Evolutionary conservation across 2,113 vertebrate species (phyloP).

Genomic region (Todiramphus saurophagus): DNA sequence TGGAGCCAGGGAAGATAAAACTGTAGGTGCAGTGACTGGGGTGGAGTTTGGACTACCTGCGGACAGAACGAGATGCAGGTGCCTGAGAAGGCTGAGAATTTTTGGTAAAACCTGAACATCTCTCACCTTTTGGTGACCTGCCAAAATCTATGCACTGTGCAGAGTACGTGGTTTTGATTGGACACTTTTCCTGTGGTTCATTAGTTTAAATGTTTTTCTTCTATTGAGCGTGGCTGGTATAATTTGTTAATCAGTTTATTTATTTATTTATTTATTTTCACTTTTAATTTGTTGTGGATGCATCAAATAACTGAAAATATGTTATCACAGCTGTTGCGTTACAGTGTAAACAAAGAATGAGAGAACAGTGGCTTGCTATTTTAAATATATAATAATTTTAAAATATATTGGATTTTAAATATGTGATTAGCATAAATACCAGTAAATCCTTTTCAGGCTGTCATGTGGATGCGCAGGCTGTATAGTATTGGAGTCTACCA

Average conservation of each 20-base stretch:
- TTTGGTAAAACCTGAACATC: neutral
- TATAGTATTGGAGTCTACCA: neutral
- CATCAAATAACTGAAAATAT: slow-evolving; percentile 41
- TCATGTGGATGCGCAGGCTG: neutral
- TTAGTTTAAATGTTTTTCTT: neutral
- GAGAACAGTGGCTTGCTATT: neutral
- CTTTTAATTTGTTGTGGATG: slow-evolving; percentile 45
- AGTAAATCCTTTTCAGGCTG: neutral
- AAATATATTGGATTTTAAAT: neutral
- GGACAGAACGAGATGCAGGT: neutral
- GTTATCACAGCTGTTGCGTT: slow-evolving; percentile 32
- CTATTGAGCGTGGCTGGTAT: neutral
- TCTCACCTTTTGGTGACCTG: neutral
- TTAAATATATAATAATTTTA: neutral
- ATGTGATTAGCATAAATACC: neutral
- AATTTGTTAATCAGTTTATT: neutral
- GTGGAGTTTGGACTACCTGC: neutral
- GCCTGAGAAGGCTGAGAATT: neutral
- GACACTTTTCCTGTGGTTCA: neutral
- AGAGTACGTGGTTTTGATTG: neutral
- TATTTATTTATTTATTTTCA: slow-evolving; percentile 53
- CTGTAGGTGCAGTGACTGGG: neutral
- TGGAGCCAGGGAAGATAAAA: neutral
- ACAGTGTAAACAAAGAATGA: slow-evolving; percentile 21
- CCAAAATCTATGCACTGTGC: neutral